These are phyloP conservation scores for Drosophila busckii DNA, from an alignment of 1,140 invertebrate genomes.

Conservation along the genomic window DNA sequence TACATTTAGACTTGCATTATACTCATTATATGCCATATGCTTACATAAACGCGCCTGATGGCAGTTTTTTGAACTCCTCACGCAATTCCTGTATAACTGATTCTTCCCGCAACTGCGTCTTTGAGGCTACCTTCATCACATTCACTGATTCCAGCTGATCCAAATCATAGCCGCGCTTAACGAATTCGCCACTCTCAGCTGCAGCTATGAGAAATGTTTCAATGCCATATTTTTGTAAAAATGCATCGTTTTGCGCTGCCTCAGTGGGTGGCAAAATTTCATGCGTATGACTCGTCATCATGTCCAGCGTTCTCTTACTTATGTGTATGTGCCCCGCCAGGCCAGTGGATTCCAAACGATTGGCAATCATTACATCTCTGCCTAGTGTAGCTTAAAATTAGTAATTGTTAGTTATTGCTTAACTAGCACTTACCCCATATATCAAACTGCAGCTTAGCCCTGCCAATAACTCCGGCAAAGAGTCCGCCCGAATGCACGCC, in stretches of 20 bases:
- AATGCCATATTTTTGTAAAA: slow-evolving; percentile 84
- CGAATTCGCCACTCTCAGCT: slow-evolving; percentile 2
- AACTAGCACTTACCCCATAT: slow-evolving; percentile 89
- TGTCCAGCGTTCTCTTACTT: slow-evolving; percentile 86
- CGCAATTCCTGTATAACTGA: slow-evolving; percentile 2
- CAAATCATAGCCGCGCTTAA: not conserved
- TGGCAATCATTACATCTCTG: slow-evolving; percentile 93
- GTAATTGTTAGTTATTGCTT: not conserved
- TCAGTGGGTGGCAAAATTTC: slow-evolving; percentile 80
- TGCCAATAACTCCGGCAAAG: slow-evolving; percentile 92
- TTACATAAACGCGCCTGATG: slow-evolving; percentile 57
- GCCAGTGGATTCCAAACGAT: slow-evolving; percentile 95
- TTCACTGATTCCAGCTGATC: not conserved
- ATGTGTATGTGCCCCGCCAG: slow-evolving; percentile 91
- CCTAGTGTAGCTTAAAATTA: slow-evolving; percentile 9
- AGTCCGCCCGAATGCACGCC: slow-evolving; percentile 96
- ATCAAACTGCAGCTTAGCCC: slow-evolving; percentile 96
- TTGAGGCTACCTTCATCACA: too few relatives aligned
- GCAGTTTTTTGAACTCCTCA: slow-evolving; percentile 64
- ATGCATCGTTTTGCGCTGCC: slow-evolving; percentile 83
- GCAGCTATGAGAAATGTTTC: slow-evolving; percentile 85
- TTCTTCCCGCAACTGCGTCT: too few relatives aligned
- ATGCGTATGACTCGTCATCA: slow-evolving; percentile 81
- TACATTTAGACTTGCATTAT: not conserved
- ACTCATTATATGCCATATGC: not conserved